Percentiles rank a stretch among this genome's conserved stretches.
Conservation (phyloP, 2,888 invertebrate species). For the Leucophenga maculata region DNA sequence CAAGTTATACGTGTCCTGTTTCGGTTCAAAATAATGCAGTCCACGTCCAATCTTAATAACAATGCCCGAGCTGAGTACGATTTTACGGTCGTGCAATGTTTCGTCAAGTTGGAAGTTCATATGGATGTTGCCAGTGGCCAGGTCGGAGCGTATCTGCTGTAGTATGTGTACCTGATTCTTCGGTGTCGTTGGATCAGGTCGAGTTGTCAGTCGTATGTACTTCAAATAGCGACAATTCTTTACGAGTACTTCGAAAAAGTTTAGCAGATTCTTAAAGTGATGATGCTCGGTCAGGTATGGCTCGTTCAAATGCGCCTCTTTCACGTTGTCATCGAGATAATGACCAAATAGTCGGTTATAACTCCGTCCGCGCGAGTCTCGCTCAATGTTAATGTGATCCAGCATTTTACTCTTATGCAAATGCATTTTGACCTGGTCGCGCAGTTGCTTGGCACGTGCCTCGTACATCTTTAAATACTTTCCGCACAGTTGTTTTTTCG, state of each 20-base stretch:
- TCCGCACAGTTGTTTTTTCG: conserved; percentile 49
- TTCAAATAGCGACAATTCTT: conserved; percentile 78
- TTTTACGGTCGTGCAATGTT: conserved; percentile 89
- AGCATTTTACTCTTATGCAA: conserved; percentile 82
- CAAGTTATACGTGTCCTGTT: conserved; percentile 78
- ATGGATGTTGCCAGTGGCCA: conserved; percentile 76
- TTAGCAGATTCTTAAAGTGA: conserved; percentile 88
- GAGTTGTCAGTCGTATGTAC: conserved; percentile 77
- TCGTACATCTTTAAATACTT: conserved; percentile 82
- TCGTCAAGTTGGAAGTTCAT: conserved; percentile 79
- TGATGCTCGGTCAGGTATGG: conserved; percentile 86
- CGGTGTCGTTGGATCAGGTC: conserved; percentile 73
- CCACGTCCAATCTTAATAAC: conserved; percentile 92
- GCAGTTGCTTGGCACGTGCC: conserved; percentile 84
- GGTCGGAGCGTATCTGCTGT: conserved; percentile 75
- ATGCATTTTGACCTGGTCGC: conserved; percentile 78
- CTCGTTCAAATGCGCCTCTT: conserved; percentile 83
- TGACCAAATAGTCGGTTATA: conserved; percentile 84
- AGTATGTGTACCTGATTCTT: conserved; percentile 77
- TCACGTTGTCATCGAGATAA: conserved; percentile 83
- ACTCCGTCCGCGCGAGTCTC: conserved; percentile 82
- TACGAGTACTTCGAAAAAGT: conserved; percentile 85
- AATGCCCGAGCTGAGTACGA: conserved; percentile 92
- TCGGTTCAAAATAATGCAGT: conserved; percentile 86
- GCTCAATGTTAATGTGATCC: conserved; percentile 81